Percentiles rank a stretch among this genome's conserved stretches.
Evolutionary conservation across 2,888 invertebrate genomes (phyloP).

Genomic region (Hedychridium roseum): DNA sequence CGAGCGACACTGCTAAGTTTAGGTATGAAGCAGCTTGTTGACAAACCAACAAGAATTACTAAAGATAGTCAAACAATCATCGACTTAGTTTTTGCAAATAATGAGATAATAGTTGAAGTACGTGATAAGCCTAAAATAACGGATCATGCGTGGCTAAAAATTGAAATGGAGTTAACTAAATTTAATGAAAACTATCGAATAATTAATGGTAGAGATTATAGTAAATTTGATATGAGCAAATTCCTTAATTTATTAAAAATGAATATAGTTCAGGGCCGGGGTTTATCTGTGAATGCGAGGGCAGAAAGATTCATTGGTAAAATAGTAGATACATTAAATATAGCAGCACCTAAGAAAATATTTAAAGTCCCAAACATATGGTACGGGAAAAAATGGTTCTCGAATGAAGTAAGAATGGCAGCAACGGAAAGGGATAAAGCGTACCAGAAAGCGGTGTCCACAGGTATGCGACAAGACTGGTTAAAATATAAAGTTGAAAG

Average conservation of each 20-base stretch:
- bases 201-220: not conserved
- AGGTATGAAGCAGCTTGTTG: slow-evolving; percentile 6
- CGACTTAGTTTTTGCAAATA: slow-evolving; percentile 13
- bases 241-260: not conserved
- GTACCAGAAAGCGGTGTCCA: slow-evolving; percentile 1
- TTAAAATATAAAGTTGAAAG: not conserved
- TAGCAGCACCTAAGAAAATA: slow-evolving; percentile 1
- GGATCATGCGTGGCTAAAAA: not conserved
- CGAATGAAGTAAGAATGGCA: not conserved
- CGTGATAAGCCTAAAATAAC: slow-evolving; percentile 2
- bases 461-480: not conserved
- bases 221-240: not conserved
- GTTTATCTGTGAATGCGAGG: not conserved
- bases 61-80: slow-evolving; percentile 10
- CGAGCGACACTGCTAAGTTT: not conserved
- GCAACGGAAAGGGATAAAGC: slow-evolving; percentile 1
- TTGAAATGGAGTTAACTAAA: not conserved
- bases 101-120: not conserved
- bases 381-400: slow-evolving; percentile 1
- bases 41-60: slow-evolving; percentile 5
- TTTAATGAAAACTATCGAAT: not conserved
- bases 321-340: not conserved
- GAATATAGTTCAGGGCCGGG: not conserved
- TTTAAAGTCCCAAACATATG: not conserved
- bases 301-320: not conserved